Evolutionary conservation across 2,888 invertebrate genomes (phyloP).

Genomic region (Chaitophorus viminalis): DNA sequence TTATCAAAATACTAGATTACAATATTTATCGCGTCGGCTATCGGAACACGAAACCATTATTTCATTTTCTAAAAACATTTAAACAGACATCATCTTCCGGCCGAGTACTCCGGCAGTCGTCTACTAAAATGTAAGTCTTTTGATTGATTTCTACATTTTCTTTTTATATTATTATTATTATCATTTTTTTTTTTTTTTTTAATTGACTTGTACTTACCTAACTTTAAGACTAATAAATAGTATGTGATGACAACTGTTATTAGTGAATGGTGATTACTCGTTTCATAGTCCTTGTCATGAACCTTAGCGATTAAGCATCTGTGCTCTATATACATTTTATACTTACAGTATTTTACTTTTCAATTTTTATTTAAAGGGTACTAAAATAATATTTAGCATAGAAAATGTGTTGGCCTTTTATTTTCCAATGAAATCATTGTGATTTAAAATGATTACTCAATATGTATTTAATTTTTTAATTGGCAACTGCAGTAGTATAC

Average conservation of each 20-base stretch:
- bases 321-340: too few species aligned
- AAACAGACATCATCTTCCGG: neutral
- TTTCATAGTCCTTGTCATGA: too few species aligned
- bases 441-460: too few species aligned
- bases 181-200: neutral
- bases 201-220: neutral
- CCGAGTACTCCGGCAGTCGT: neutral
- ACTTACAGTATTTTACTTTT: too few species aligned
- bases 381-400: neutral
- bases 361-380: neutral
- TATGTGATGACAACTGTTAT: too few species aligned
- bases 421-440: neutral
- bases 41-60: neutral
- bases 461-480: too few species aligned
- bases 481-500: too few species aligned
- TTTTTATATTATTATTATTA: neutral
- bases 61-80: neutral
- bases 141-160: too few species aligned
- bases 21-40: neutral
- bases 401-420: neutral
- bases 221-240: too few species aligned
- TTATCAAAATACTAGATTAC: neutral
- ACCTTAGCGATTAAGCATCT: too few species aligned
- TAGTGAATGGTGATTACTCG: too few species aligned
- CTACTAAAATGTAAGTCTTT: neutral